Evolutionary conservation across 2,113 vertebrate genomes (phyloP).

Genomic region (Atherinomorus stipes): DNA sequence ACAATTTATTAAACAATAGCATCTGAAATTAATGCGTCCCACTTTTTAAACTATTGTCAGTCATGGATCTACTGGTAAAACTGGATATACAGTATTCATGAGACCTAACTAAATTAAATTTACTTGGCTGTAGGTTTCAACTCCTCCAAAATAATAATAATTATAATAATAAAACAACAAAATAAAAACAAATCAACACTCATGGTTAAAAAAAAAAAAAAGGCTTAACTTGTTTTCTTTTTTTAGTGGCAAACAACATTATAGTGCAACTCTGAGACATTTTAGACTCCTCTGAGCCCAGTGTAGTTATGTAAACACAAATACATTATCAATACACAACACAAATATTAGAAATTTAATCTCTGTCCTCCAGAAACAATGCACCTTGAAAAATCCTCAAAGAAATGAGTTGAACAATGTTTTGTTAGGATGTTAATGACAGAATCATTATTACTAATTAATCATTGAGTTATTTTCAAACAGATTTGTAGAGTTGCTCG

Average conservation of each 20-base stretch:
- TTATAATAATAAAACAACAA: too few relatives aligned
- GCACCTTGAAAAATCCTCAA: slow-evolving; percentile 6
- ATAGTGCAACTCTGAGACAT: slow-evolving; percentile 67
- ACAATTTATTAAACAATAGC: slow-evolving; percentile 1
- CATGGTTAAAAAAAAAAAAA: slow-evolving; percentile 34
- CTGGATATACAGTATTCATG: neutral
- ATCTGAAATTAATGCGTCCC: neutral
- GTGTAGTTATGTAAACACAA: slow-evolving; percentile 72
- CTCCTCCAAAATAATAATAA: slow-evolving; percentile 1
- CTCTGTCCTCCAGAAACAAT: slow-evolving; percentile 59
- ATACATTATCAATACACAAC: slow-evolving; percentile 73
- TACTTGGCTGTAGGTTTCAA: neutral
- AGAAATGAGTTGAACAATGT: neutral
- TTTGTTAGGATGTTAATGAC: too few relatives aligned
- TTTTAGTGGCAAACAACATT: slow-evolving; percentile 34
- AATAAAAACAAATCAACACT: slow-evolving; percentile 2
- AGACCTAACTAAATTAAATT: slow-evolving; percentile 5
- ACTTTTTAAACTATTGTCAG: slow-evolving; percentile 19
- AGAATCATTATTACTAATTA: too few relatives aligned
- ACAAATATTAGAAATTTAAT: slow-evolving; percentile 69
- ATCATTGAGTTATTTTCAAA: neutral
- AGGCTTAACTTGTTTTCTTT: slow-evolving; percentile 8
- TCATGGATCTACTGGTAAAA: neutral
- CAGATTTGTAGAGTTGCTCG: neutral
- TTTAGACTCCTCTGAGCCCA: slow-evolving; percentile 33